phyloP scores from a whole-genome alignment of 2,888 invertebrate genomes.

The Brachypalpus laphriformis region DNA sequence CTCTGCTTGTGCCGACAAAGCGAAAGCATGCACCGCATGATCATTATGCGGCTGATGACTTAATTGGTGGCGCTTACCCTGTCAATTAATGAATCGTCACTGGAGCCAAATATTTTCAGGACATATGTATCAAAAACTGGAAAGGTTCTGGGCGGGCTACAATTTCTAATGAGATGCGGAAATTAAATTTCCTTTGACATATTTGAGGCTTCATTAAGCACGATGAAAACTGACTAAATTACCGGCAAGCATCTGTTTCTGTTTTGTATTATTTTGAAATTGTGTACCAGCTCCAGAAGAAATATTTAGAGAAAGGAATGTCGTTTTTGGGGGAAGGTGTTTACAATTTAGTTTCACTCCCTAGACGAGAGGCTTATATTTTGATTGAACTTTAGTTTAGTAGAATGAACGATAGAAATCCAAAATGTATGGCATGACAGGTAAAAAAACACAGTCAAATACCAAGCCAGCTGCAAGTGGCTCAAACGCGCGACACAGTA shows the following conservation, averaged over 20 bases:
- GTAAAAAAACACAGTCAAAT: no score
- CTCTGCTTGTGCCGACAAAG: conserved; percentile 40
- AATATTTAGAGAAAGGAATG: no score
- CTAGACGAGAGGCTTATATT: no score
- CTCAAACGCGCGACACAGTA: no score
- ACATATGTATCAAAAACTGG: conserved; percentile 21
- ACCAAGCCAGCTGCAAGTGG: no score
- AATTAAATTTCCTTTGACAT: conserved; percentile 31
- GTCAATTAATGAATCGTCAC: conserved; percentile 25
- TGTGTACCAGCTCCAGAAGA: no score
- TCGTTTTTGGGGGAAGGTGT: no score
- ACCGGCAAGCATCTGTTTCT: conserved; percentile 18
- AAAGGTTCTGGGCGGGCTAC: conserved; percentile 54
- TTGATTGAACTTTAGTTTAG: no score
- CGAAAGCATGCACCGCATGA: not conserved
- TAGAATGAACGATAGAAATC: no score
- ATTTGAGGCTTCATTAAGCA: conserved; percentile 29
- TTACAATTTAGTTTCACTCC: no score
- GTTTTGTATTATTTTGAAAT: no score
- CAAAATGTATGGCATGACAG: no score
- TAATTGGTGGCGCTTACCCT: conserved; percentile 61
- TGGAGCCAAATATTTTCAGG: not conserved
- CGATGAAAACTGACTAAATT: conserved; percentile 8
- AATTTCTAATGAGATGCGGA: conserved; percentile 52
- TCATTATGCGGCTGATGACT: conserved; percentile 53